These are phyloP conservation scores for Xanthia togata DNA, from an alignment of 2,888 invertebrate species.

Conservation along the genomic window DNA sequence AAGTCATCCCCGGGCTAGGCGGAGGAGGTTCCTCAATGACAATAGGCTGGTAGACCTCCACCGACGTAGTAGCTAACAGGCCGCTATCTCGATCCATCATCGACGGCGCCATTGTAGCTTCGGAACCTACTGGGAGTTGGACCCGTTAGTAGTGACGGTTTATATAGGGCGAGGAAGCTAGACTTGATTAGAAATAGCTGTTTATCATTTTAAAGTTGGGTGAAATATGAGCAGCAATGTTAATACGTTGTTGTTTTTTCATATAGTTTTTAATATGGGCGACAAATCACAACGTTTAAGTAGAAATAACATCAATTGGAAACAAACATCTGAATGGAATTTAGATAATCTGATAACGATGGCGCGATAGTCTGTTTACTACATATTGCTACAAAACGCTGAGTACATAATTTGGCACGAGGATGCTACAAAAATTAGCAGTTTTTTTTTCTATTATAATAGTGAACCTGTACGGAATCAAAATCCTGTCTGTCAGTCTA, in stretches of 20 bases:
- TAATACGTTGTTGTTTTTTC: neutral
- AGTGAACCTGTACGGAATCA: neutral
- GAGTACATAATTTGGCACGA: neutral
- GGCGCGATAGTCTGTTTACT: neutral
- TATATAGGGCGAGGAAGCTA: neutral
- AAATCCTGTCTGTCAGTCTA: neutral
- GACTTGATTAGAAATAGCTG: neutral
- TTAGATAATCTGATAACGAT: neutral
- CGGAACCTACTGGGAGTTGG: slow-evolving; percentile 76
- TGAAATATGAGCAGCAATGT: neutral
- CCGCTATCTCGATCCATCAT: slow-evolving; percentile 83
- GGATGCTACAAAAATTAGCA: neutral
- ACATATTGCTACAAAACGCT: neutral
- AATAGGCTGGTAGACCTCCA: slow-evolving; percentile 80
- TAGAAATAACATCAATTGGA: no score
- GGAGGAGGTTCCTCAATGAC: slow-evolving; percentile 77
- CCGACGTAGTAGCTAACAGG: slow-evolving; percentile 77
- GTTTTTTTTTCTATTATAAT: neutral
- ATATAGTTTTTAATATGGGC: neutral
- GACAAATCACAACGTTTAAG: neutral
- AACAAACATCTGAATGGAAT: neutral
- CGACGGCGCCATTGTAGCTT: slow-evolving; percentile 87
- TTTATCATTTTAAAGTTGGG: neutral
- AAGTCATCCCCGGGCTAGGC: slow-evolving; percentile 82
- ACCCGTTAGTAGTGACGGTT: neutral